phyloP scores from a whole-genome alignment of 2,113 vertebrate genomes.

The Bubo bubo region DNA sequence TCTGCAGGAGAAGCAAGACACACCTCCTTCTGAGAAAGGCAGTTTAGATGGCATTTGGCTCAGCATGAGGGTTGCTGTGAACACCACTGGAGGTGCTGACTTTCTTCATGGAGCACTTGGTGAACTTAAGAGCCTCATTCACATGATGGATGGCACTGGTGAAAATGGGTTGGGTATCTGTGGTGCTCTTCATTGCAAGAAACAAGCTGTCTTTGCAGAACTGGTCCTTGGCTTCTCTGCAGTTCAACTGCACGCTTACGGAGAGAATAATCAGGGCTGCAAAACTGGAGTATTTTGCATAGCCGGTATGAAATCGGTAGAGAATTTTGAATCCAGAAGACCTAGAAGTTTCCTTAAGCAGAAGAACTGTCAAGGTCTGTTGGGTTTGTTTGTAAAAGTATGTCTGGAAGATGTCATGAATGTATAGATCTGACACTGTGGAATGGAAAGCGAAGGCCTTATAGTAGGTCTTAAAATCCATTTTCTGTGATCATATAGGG shows the following conservation, averaged over 20 bases:
- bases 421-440: not conserved
- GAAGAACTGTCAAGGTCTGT: not conserved
- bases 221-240: not conserved
- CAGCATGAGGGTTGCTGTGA: not conserved
- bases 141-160: not conserved
- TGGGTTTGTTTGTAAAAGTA: not conserved
- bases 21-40: not conserved
- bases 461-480: not conserved
- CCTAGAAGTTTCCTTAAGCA: not conserved
- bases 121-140: not conserved
- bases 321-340: not conserved
- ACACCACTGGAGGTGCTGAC: not conserved
- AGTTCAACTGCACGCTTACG: accelerated
- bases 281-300: not conserved
- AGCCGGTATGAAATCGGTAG: not conserved
- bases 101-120: not conserved
- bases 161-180: not conserved
- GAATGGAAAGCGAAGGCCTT: not conserved
- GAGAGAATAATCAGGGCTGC: not conserved
- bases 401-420: not conserved
- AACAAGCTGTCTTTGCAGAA: not conserved
- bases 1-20: not conserved
- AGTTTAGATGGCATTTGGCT: not conserved
- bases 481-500: not conserved
- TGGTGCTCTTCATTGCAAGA: not conserved